These are phyloP conservation scores for Phenganax stokvisi DNA, from an alignment of 92 coral and sea anemone species.

Conservation along the genomic window DNA sequence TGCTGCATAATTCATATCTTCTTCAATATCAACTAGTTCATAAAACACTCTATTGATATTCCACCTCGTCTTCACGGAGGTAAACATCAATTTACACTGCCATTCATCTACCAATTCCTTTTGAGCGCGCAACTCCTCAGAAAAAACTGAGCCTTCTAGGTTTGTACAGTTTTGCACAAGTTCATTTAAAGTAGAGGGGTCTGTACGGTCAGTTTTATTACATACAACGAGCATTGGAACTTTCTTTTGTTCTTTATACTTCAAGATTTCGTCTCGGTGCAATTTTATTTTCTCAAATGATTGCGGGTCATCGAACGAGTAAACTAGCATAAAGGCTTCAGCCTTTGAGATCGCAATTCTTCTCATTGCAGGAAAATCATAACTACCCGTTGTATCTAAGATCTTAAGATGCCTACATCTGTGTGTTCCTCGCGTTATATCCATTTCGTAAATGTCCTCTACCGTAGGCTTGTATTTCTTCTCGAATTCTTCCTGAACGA, in stretches of 20 bases:
- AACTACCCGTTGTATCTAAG: slow-evolving; percentile 84
- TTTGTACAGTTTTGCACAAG: neutral
- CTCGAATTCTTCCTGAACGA: slow-evolving; percentile 59
- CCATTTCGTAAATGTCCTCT: slow-evolving; percentile 78
- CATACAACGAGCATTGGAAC: slow-evolving; percentile 77
- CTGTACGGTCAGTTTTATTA: slow-evolving; percentile 51
- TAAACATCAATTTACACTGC: slow-evolving; percentile 31
- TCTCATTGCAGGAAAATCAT: slow-evolving; percentile 95
- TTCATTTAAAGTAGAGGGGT: slow-evolving; percentile 38
- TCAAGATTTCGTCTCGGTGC: slow-evolving; percentile 66
- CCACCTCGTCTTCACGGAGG: slow-evolving; percentile 34
- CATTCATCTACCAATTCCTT: slow-evolving; percentile 30
- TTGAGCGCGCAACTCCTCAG: slow-evolving; percentile 13
- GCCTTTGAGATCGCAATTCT: slow-evolving; percentile 72
- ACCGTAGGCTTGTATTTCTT: slow-evolving; percentile 68
- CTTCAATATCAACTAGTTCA: slow-evolving; percentile 35
- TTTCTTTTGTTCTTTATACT: slow-evolving; percentile 36
- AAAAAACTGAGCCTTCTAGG: neutral
- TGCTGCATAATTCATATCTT: neutral
- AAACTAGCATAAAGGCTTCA: slow-evolving; percentile 75
- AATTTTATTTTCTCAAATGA: slow-evolving; percentile 63
- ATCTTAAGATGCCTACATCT: slow-evolving; percentile 67
- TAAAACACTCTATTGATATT: slow-evolving; percentile 34
- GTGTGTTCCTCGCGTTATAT: slow-evolving; percentile 59
- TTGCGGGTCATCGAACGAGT: slow-evolving; percentile 54